Evolutionary conservation across 1,140 invertebrate genomes (phyloP).

Genomic region (Camponotus vicinus): DNA sequence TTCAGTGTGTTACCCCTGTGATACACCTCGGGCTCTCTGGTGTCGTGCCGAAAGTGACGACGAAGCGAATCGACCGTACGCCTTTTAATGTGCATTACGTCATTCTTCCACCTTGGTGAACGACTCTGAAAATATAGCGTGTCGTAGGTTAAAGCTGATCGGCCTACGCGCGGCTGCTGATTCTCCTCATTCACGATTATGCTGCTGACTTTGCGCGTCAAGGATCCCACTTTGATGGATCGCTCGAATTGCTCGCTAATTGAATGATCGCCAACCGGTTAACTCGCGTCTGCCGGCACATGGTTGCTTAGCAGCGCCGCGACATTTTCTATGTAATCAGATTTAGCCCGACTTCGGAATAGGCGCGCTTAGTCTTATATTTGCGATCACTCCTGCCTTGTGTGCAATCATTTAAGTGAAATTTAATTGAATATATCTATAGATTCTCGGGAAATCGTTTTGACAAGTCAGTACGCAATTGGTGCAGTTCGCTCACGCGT

Average conservation of each 20-base stretch:
- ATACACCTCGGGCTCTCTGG: slow-evolving; percentile 19
- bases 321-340: slow-evolving; percentile 29
- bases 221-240: neutral
- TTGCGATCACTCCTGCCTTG: neutral
- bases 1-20: slow-evolving; percentile 38
- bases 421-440: neutral
- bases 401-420: slow-evolving; percentile 1
- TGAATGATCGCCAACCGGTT: slow-evolving; percentile 17
- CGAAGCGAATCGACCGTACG: slow-evolving; percentile 5
- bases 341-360: slow-evolving; percentile 15
- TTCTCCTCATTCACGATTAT: slow-evolving; percentile 38
- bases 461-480: neutral
- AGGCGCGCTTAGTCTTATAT: neutral
- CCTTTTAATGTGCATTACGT: slow-evolving; percentile 47
- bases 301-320: slow-evolving; percentile 5
- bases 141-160: neutral
- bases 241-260: slow-evolving; percentile 15
- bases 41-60: slow-evolving; percentile 35
- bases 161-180: slow-evolving; percentile 12
- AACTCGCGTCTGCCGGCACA: slow-evolving; percentile 25
- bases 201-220: slow-evolving; percentile 8
- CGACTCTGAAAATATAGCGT: slow-evolving; percentile 37
- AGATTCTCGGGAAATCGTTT: neutral
- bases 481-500: slow-evolving; percentile 17
- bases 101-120: slow-evolving; percentile 41